These are phyloP conservation scores for Nephrotoma flavescens DNA, from an alignment of 2,888 invertebrate species.

Conservation along the genomic window DNA sequence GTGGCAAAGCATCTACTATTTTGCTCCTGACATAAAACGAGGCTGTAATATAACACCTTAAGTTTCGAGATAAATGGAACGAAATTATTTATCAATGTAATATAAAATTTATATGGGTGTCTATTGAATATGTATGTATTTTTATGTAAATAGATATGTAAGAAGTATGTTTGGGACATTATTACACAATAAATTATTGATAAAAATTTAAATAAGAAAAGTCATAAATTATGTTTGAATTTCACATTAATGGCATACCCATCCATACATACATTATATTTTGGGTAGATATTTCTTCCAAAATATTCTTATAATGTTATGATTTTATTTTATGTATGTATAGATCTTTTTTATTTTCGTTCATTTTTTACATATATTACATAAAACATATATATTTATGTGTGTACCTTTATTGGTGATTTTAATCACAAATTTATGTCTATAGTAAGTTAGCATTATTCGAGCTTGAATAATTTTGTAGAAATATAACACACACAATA, in stretches of 20 bases:
- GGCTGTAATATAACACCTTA: neutral
- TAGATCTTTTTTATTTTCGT: neutral
- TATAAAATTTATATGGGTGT: neutral
- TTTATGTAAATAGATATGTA: neutral
- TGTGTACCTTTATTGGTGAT: neutral
- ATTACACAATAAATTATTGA: neutral
- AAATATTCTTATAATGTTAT: neutral
- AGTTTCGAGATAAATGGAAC: neutral
- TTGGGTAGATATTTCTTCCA: neutral
- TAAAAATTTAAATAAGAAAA: neutral
- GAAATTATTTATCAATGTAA: neutral
- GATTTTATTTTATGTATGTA: neutral
- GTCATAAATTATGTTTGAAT: neutral
- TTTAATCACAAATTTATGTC: neutral
- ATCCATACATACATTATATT: neutral
- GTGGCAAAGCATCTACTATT: neutral
- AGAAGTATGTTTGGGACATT: neutral
- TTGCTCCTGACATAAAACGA: neutral
- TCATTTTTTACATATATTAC: neutral
- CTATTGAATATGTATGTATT: neutral
- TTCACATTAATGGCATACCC: neutral
- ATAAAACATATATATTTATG: neutral
- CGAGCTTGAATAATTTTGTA: no score
- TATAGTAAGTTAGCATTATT: no score
- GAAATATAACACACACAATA: no score